Base-by-base conservation (phyloP, 2,113 vertebrate species). In the Otolemur garnettii region DNA sequence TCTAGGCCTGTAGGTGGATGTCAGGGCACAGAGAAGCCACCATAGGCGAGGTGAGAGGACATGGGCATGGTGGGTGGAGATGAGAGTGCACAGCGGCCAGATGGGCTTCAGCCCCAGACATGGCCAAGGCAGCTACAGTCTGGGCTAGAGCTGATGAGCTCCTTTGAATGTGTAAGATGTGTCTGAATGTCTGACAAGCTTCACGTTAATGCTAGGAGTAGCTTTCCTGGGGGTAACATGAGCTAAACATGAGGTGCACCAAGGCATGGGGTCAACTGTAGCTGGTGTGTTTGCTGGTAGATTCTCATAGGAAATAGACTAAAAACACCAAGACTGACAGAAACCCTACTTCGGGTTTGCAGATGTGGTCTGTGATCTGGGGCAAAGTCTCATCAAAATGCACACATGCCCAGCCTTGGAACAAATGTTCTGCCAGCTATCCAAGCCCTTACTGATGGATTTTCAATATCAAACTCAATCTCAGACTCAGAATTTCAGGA, bases 181-280 rank as follows among this genome's bases (percentile, higher is more conserved):
- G 79, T 98, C 98, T 96, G 97, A 91, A 53, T 94, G 79, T 98
- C 98, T 96, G 97, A 91, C 53, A 74, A 87, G 30, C 97, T 97
- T 84, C 26, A 68, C 64, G 81, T 82, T 93, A 96, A 97, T 97
- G 45, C 50, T 74, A 95, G 93, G 95, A 96, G 96, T 72, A 17
- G 35, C 75, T 97, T 93, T 92, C 10, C 79, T 91, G 66, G 95
- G 66, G 38, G 72, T 96, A 57, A 97, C 64, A 60, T 26, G 75
- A 98, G 89, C 33, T 96, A 96, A 92, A 68, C 85, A 42, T 84
- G 75, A 96, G 97, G 82, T 97, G 97, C 91, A 96, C 53, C 87
- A 91, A 96, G 97, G 71, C 95, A 97, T 74, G 92, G 72, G 84
- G 90, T 95, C 82, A 88, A 74, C n/a, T 95, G 69, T 86, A 96